Evolutionary conservation across 2,113 vertebrate genomes (phyloP), one percentile per base, ranked within the genome.

Genomic region (Zingel zingel): DNA sequence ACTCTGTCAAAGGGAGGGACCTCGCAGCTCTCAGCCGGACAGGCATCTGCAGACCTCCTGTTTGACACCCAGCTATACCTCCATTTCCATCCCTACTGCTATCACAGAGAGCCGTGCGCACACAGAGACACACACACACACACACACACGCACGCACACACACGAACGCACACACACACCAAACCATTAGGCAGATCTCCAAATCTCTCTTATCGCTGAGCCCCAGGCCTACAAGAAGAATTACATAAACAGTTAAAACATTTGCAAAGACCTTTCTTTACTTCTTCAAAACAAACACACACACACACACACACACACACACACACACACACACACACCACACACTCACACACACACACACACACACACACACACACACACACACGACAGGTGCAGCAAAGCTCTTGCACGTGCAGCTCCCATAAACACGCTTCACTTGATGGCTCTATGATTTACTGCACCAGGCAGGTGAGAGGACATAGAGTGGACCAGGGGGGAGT

Each of bases 401-500:
- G 95, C 95, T 93, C 94, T 95, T 95, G 94, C 97, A 98, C 95
- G 95, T 97, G 97, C 96, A 96, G 95, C 91, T n/a, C 96, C 95
- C 96, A 97, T 97, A 96, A 97, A 96, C 96, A 92, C 95, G 96
- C 81, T 92, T 94, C 92, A 95, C 95, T 97, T 97, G 96, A 97
- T 96, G 85, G 94, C 93, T 95, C 95, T 94, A 88, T 97, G 96
- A 97, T 97, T 97, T 97, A 97, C 95, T 97, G 96, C 96, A 95
- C 94, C 95, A 95, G 97, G 97, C 97, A 99, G 97, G 98, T 99
- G 97, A 99, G 95, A 93, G 95, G 94, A 96, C 93, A 97, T 91
- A 96, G 95, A 96, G 95, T 95, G 89, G 96, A 94, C 94, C 86
- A 85, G 93, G 92, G 90, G 72, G 87, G 82, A 14, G 85, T 25